A percentile compares a stretch with the other conserved stretches of the same genome.
Evolutionary conservation across 2,113 vertebrate species (phyloP).

Genomic region (Tetrao urogallus): DNA sequence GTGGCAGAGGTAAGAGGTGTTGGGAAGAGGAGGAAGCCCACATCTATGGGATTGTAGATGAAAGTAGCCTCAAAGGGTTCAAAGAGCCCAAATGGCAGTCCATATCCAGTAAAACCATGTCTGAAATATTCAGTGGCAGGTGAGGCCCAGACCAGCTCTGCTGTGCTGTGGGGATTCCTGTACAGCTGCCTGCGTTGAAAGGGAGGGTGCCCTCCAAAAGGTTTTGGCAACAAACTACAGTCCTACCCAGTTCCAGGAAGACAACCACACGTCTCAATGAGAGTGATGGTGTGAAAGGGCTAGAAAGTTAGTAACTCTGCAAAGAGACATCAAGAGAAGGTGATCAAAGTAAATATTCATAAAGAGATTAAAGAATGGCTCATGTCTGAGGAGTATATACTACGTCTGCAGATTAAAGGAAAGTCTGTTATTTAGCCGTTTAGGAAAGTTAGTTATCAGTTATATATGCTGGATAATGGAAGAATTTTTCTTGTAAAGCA

Average conservation of each 20-base stretch:
- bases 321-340: background rate
- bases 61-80: background rate
- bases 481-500: constrained; percentile 36
- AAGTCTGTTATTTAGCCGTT: constrained; percentile 24
- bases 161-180: background rate
- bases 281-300: background rate
- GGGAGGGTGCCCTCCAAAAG: accelerated
- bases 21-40: background rate
- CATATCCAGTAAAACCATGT: background rate
- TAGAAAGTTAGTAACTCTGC: background rate
- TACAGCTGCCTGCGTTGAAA: accelerated
- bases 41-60: accelerated
- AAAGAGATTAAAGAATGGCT: constrained; percentile 31
- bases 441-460: constrained; percentile 17
- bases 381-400: background rate
- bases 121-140: accelerated
- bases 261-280: background rate
- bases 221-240: background rate
- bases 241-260: background rate
- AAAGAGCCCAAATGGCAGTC: background rate
- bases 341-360: background rate
- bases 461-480: background rate
- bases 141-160: background rate
- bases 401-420: constrained; percentile 22
- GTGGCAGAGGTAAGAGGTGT: background rate